Evolutionary conservation across 1,140 invertebrate genomes (phyloP), one percentile per base, ranked within the genome.

Genomic region (Nautilus pompilius): DNA sequence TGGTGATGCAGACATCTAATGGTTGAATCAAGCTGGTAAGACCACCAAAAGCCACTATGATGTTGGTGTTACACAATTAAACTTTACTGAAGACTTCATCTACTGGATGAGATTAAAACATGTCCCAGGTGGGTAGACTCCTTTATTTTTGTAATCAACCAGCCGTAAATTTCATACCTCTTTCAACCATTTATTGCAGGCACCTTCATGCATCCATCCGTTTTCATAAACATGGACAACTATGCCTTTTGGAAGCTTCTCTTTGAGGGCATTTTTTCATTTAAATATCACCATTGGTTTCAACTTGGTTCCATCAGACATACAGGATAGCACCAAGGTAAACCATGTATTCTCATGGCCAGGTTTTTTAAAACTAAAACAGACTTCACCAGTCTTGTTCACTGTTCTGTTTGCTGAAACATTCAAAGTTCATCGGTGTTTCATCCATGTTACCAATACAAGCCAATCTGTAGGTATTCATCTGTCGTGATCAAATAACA

Each of bases 281-380:
- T 76, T 79, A 30, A 79, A 79, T 28, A 78, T 68, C 15, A 76
- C 54, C 51, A 68, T 70, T 8, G 74, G 72, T 60, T 67, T 73
- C 24, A 76, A 51, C 58, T 76, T 78, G 20, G 65, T 69, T 13
- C 77, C 72, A 54, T 69, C 72, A 30, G 65, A 70, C 22, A 68
- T 51, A 24, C 63, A 67, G 0, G 70, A 34, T 6, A 77, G 41
- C 29, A 76, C 68, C 6, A 75, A 65, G 15, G 77, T 77, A 46
- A 75, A 66, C 36, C 70, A 64, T 28, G 45, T n/a, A 60, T 76
- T 76, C 49, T 79, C 74, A 54, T 69, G n/a, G 13, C 68, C 70
- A 13, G 65, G 70, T 24, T 70, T 68, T 51, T 63, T 69, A 13
- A 74, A 10, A n/a, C 8, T 10, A 10, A 41, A 8, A 10, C 8